Evolutionary conservation across 2,797 vertebrate genomes (phyloP), one percentile per base, ranked within the genome.

Genomic region (Microctenopoma steveboyesi): DNA sequence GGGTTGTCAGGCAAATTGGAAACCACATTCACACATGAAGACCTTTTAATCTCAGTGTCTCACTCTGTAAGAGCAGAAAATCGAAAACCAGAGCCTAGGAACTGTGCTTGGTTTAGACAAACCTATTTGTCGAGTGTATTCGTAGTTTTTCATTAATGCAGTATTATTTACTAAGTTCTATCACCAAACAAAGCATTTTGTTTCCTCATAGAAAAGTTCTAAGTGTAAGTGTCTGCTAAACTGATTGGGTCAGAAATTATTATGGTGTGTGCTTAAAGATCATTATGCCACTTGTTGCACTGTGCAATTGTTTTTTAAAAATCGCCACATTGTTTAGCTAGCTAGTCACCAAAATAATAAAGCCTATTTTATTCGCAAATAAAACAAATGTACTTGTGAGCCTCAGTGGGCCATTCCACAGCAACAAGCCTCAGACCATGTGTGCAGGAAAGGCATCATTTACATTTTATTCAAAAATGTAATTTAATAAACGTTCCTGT

Each of bases 21-120:
- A 64, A 48, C 49, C 37, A 57, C 53, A 25, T 18, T 15, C 63
- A 61, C 83, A 74, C 74, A 64, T 35, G 60, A 66, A 73, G 65
- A 68, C 59, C 57, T 81, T 82, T 76, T 64, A 82, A 73, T 86
- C 74, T 77, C 69, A 22, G 53, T 28, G 68, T 87, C 74, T 88
- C 85, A 75, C 52, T 88, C 78, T 83, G 78, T 45, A 81, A 87
- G 82, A 79, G 80, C 86, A 83, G 82, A 81, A 84, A 87, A 86
- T 87, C 61, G 66, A 85, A 87, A 78, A 63, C 67, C 79, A 73
- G 42, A 62, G 39, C 71, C 16, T 16, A 69, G 56, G 71, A 79
- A 18, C 73, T 52, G 75, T 45, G 72, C 52, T 10, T 0, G 7
- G 58, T 78, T 76, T 37, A 72, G 72, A 72, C 53, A 53, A 63